Evolutionary conservation across 2,888 invertebrate genomes (phyloP).

Genomic region (Xylocampa areola): DNA sequence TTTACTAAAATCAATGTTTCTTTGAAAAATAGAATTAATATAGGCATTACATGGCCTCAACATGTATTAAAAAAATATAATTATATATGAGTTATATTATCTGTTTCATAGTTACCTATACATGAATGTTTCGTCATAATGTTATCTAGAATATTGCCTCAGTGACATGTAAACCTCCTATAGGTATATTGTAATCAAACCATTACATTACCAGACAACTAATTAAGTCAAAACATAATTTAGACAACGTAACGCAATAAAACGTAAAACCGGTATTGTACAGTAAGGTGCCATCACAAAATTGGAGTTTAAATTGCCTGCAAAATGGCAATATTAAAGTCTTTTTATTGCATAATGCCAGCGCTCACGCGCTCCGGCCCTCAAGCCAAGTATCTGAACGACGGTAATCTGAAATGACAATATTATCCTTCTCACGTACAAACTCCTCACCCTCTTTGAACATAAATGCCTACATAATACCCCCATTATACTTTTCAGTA

Average conservation of each 20-base stretch:
- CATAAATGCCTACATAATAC: slow-evolving; percentile 49
- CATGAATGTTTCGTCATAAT: too few relatives aligned
- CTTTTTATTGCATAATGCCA: slow-evolving; percentile 61
- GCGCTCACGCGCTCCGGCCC: slow-evolving; percentile 50
- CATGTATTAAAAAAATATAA: too few relatives aligned
- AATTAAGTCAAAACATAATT: slow-evolving; percentile 38
- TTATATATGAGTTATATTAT: too few relatives aligned
- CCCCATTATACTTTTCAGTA: slow-evolving; percentile 32
- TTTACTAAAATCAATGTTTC: too few relatives aligned
- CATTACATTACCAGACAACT: slow-evolving; percentile 22
- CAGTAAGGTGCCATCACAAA: slow-evolving; percentile 56
- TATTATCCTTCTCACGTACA: slow-evolving; percentile 61
- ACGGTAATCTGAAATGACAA: slow-evolving; percentile 62
- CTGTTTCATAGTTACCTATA: too few relatives aligned
- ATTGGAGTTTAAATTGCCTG: slow-evolving; percentile 65
- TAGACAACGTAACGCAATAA: slow-evolving; percentile 43
- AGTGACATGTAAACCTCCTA: too few relatives aligned
- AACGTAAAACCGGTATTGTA: slow-evolving; percentile 43
- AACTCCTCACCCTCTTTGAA: slow-evolving; percentile 47
- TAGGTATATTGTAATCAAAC: background rate
- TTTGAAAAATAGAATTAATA: too few relatives aligned
- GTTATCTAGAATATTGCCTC: too few relatives aligned
- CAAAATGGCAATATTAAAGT: slow-evolving; percentile 63
- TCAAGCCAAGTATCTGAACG: slow-evolving; percentile 56
- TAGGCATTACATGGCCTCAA: too few relatives aligned